These are phyloP conservation scores for Cylas formicarius DNA, from an alignment of 1,140 invertebrate genomes.

Conservation along the genomic window DNA sequence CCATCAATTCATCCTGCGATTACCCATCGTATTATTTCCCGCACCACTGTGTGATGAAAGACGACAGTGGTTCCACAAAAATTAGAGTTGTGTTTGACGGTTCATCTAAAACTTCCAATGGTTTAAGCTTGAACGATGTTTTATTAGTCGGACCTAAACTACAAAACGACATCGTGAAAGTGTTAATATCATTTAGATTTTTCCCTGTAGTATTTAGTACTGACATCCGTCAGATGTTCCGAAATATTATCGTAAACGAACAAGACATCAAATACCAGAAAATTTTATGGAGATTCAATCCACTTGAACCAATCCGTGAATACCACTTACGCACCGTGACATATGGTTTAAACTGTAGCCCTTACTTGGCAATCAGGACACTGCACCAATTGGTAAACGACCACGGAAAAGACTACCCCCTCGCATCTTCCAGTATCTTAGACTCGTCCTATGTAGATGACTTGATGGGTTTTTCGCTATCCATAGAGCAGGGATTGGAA, in stretches of 20 bases:
- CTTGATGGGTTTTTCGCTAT: constrained; percentile 36
- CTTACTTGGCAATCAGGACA: constrained; percentile 32
- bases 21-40: constrained; percentile 14
- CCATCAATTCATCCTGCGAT: too few relatives aligned
- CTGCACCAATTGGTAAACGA: constrained; percentile 28
- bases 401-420: constrained; percentile 30
- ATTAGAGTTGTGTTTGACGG: constrained; percentile 40
- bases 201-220: constrained; percentile 24
- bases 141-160: constrained; percentile 34
- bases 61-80: constrained; percentile 15
- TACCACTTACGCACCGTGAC: constrained; percentile 32
- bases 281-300: constrained; percentile 36
- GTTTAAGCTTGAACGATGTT: constrained; percentile 32
- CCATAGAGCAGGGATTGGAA: constrained; percentile 17
- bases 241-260: constrained; percentile 36
- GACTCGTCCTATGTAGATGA: constrained; percentile 45
- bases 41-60: constrained; percentile 31
- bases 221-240: constrained; percentile 45
- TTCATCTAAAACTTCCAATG: constrained; percentile 25
- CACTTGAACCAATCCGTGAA: background rate
- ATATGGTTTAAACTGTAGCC: constrained; percentile 32
- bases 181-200: constrained; percentile 34
- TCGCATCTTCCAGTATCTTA: constrained; percentile 27
- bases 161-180: constrained; percentile 29
- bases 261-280: constrained; percentile 34